Conservation (phyloP, 2,797 vertebrate species). For the Sparus aurata region DNA sequence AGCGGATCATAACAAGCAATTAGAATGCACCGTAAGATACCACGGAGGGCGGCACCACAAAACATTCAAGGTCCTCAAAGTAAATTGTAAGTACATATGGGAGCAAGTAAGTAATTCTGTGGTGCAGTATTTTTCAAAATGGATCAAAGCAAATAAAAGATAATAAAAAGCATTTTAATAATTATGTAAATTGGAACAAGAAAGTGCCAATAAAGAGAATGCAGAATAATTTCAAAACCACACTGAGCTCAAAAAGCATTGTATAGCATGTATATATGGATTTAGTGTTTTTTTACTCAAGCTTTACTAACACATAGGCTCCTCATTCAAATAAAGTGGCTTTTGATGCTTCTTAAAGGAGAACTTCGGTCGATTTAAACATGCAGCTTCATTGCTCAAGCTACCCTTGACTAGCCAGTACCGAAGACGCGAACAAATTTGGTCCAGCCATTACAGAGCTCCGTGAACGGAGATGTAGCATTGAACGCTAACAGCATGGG, state of each 20-base stretch:
- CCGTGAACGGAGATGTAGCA: too few relatives aligned
- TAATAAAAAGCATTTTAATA: background rate
- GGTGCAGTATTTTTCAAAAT: too few relatives aligned
- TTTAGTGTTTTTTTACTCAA: background rate
- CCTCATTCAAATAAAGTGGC: background rate
- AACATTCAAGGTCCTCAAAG: slow-evolving; percentile 45
- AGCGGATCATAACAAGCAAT: slow-evolving; percentile 57
- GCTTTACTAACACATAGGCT: background rate
- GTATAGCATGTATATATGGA: too few relatives aligned
- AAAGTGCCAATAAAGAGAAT: background rate
- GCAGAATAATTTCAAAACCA: background rate
- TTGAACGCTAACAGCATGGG: too few relatives aligned
- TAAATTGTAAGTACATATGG: slow-evolving; percentile 73
- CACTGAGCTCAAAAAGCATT: background rate
- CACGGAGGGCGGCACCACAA: slow-evolving; percentile 40
- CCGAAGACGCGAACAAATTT: too few relatives aligned
- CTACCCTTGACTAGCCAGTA: too few relatives aligned
- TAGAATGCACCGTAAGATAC: slow-evolving; percentile 70
- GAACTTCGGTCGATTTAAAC: too few relatives aligned
- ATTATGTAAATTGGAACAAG: background rate
- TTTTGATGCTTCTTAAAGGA: background rate
- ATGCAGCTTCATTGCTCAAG: too few relatives aligned
- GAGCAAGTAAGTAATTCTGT: too few relatives aligned
- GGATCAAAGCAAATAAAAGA: background rate
- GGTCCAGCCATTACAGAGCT: too few relatives aligned